phyloP scores from a whole-genome alignment of 2,797 vertebrate genomes.

The Naso thynnoides region DNA sequence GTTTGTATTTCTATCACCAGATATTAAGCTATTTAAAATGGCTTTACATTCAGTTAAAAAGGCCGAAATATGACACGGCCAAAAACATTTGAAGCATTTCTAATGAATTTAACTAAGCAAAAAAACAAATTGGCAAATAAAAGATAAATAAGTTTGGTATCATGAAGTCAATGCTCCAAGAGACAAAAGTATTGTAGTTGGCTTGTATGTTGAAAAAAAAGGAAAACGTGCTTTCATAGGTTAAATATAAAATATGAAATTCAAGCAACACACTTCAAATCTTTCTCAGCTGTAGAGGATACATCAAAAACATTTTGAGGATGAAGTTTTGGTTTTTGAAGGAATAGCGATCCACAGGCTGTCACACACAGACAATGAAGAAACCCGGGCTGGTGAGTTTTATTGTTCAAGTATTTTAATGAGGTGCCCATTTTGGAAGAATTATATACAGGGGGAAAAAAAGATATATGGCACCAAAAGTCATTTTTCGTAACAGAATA shows the following conservation, averaged over 20 bases:
- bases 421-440: conserved; percentile 36
- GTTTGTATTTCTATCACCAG: background rate
- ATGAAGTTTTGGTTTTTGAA: no score
- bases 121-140: no score
- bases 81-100: background rate
- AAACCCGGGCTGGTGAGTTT: background rate
- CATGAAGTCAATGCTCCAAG: no score
- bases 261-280: no score
- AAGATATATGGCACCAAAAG: conserved; percentile 17
- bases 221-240: no score
- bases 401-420: conserved; percentile 64
- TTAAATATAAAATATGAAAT: no score
- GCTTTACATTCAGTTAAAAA: background rate
- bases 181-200: no score
- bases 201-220: no score
- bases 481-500: conserved; percentile 1
- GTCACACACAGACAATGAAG: background rate
- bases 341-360: background rate
- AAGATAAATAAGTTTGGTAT: no score
- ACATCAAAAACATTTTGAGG: no score
- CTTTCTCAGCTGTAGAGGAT: no score
- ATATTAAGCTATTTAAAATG: background rate
- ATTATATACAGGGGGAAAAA: conserved; percentile 37
- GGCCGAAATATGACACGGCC: background rate
- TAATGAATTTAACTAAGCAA: background rate